Evolutionary conservation across 2,113 vertebrate genomes (phyloP).

Genomic region (Ageneiosus marmoratus): DNA sequence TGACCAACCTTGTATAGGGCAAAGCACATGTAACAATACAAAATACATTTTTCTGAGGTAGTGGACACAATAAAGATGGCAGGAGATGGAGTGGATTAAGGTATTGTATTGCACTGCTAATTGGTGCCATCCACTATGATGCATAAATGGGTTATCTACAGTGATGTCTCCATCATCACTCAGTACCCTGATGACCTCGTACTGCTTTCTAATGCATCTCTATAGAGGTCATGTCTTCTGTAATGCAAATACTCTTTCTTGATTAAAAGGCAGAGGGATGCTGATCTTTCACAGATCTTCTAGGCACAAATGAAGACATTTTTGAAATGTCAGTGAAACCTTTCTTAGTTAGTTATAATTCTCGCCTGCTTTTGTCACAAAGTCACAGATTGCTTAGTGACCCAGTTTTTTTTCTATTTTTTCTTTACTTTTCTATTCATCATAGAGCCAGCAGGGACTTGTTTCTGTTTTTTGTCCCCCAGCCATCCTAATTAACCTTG

Average conservation of each 20-base stretch:
- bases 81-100: not conserved
- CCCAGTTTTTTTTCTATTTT: not conserved
- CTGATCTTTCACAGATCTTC: not conserved
- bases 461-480: not conserved
- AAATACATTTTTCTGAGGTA: not conserved
- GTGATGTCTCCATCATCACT: not conserved
- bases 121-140: not conserved
- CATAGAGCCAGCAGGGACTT: not conserved
- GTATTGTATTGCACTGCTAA: not conserved
- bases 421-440: not conserved
- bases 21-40: not conserved
- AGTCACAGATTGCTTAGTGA: conserved; percentile 8
- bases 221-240: not conserved
- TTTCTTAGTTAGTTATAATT: conserved; percentile 7
- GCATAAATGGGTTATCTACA: not conserved
- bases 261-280: not conserved
- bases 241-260: not conserved
- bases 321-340: not conserved
- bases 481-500: not conserved
- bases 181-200: not conserved
- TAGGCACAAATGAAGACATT: not conserved
- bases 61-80: not conserved
- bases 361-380: not conserved
- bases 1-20: not conserved
- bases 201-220: not conserved